Base-by-base conservation (phyloP, 2,113 vertebrate species). In the Macquaria australasica region DNA sequence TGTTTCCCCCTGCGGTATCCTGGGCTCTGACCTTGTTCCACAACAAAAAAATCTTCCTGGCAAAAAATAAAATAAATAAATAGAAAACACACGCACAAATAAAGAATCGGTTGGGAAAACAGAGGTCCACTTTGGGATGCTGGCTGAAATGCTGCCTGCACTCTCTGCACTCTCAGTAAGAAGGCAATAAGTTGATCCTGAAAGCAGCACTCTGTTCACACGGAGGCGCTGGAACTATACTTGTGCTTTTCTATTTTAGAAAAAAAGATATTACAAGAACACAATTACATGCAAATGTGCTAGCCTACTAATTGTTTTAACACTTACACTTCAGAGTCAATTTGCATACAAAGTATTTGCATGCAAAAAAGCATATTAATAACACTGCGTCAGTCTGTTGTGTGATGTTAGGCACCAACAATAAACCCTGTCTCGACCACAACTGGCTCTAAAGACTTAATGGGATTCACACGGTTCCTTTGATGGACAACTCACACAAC, bases 11-110 rank as follows among this genome's bases (percentile, higher is more conserved):
- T 60, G 78, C 69, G 83, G 77, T 62, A 80, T 86, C 79, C 69
- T 77, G 48, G 73, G 55, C 73, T 82, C 64, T 81, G 83, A 92
- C 90, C 75, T 85, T 83, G 62, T 90, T 91, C 45, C 50, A 34
- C 69, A 88, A 68, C 70, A 85, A 62, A 81, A 83, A 73, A 48
- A 79, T 73, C 37, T 79, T 86, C 70, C 45, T 45, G 59, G 63
- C 4, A 84, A 75, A 82, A 63, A 76, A 78, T 39, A 8, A 79
- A 70, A 68, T 39, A 64, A 68, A 60, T 37, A 67, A 66, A 76
- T 3, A 59, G 12, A 48, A 74, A 86, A 66, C 48, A 34, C 20
- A 76, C 16, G 55, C 1, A 41, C 4, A 10, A 18, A 55, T 16
- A 31, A 63, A n/a, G 4, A 77, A 79, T 78, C 5, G 6, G 55